These are phyloP conservation scores for Recurvirostra avosetta DNA, from an alignment of 2,113 vertebrate species.

Conservation along the genomic window DNA sequence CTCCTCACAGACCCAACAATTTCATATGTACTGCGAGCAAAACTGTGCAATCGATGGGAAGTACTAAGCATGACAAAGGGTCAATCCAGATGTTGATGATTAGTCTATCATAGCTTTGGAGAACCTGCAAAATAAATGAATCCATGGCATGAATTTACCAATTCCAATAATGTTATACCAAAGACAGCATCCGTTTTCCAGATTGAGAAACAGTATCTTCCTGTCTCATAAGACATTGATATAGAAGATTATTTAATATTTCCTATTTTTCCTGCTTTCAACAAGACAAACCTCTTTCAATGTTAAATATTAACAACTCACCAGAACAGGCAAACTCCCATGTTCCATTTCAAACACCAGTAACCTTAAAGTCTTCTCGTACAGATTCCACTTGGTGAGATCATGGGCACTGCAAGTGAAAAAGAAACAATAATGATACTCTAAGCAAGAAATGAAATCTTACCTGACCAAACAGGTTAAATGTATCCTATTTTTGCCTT, in stretches of 20 bases:
- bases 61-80: neutral
- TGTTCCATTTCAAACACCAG: conserved; percentile 68
- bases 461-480: neutral
- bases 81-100: neutral
- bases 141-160: neutral
- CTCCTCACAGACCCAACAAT: neutral
- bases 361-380: conserved; percentile 75
- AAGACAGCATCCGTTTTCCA: neutral
- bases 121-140: neutral
- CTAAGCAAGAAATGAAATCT: neutral
- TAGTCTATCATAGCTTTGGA: neutral
- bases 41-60: neutral
- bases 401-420: conserved; percentile 79
- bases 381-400: conserved; percentile 79
- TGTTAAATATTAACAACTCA: conserved; percentile 40
- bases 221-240: neutral
- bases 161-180: neutral
- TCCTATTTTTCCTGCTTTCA: neutral
- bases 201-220: neutral
- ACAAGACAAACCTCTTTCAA: neutral
- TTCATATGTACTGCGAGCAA: neutral
- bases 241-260: neutral
- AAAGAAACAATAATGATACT: neutral
- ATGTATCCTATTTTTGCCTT: neutral
- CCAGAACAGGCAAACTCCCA: conserved; percentile 72